Conservation (phyloP, 1,140 invertebrate species). For the Bombus pyrosoma region DNA sequence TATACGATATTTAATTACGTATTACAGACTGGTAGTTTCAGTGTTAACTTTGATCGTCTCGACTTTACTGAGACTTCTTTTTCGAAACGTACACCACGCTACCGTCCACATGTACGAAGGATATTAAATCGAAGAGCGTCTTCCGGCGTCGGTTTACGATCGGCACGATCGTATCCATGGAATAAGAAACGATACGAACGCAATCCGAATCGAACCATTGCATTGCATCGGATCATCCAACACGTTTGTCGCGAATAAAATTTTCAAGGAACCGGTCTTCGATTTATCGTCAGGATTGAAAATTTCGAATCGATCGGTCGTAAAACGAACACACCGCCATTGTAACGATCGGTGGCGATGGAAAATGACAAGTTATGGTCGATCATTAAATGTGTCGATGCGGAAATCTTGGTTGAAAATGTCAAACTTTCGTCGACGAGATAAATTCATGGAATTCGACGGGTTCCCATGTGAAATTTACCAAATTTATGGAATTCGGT, state of each 20-base stretch:
- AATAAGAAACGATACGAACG: constrained; percentile 33
- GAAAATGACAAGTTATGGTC: no score
- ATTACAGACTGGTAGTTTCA: no score
- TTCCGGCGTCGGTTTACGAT: constrained; percentile 35
- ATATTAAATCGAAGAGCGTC: background rate
- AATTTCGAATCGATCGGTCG: constrained; percentile 2
- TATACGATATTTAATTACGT: no score
- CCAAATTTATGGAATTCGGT: no score
- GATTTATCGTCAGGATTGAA: constrained; percentile 15
- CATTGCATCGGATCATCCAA: background rate
- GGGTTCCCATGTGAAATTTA: no score
- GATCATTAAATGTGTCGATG: no score
- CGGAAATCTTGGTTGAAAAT: no score
- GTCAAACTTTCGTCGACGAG: no score
- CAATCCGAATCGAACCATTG: background rate
- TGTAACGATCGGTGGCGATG: background rate
- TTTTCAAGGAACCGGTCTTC: constrained; percentile 6
- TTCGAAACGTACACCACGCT: background rate
- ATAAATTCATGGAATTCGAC: no score
- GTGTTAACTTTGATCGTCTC: no score
- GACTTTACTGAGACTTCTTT: no score
- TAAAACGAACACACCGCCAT: constrained; percentile 8
- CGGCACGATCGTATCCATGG: background rate
- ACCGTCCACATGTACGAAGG: background rate
- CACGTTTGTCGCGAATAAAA: constrained; percentile 29